Evolutionary conservation across 2,113 vertebrate species (phyloP).

Genomic region (Rhea pennata): DNA sequence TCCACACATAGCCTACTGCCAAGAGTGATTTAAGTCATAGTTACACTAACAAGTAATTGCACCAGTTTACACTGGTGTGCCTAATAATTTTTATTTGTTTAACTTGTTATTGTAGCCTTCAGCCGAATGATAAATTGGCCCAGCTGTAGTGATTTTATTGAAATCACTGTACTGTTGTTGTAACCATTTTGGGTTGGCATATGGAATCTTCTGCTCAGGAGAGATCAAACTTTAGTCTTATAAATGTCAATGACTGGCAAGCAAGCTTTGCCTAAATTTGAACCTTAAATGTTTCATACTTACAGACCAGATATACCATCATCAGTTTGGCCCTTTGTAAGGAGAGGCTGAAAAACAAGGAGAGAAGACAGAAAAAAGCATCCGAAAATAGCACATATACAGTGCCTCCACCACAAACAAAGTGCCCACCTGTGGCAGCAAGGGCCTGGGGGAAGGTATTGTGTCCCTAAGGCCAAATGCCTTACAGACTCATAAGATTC

Average conservation of each 20-base stretch:
- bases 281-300: not conserved
- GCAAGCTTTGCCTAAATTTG: not conserved
- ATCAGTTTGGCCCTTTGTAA: not conserved
- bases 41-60: not conserved
- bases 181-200: not conserved
- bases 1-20: not conserved
- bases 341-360: not conserved
- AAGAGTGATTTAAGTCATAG: not conserved
- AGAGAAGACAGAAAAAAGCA: not conserved
- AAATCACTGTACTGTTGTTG: not conserved
- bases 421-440: rapidly evolving
- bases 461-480: not conserved
- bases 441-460: not conserved
- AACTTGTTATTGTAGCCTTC: not conserved
- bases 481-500: not conserved
- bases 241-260: slow-evolving; percentile 19
- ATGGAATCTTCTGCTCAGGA: slow-evolving; percentile 16
- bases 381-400: rapidly evolving
- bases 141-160: not conserved
- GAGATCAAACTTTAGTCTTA: not conserved
- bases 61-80: not conserved
- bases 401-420: not conserved
- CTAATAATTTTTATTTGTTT: not conserved
- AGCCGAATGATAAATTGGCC: not conserved
- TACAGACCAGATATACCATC: not conserved